A percentile compares a stretch with the other conserved stretches of the same genome.
Evolutionary conservation across 2,113 vertebrate species (phyloP).

Genomic region (Lipophrys pholis): DNA sequence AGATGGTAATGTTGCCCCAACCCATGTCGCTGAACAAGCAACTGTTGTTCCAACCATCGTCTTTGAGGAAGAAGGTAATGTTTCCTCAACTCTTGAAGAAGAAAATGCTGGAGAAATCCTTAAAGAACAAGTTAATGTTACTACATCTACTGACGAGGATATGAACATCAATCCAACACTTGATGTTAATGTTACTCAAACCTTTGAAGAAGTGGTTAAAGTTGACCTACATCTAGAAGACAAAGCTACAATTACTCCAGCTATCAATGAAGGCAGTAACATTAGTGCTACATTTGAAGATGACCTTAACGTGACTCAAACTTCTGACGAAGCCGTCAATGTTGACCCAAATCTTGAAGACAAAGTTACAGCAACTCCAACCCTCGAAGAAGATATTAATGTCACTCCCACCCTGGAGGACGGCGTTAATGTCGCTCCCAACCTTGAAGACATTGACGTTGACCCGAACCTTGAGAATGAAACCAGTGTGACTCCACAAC

Average conservation of each 20-base stretch:
- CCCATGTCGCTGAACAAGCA: neutral
- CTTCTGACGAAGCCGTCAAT: neutral
- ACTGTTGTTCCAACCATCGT: neutral
- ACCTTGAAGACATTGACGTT: neutral
- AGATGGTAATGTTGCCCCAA: neutral
- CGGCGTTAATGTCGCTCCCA: neutral
- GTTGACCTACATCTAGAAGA: neutral
- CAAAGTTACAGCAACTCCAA: neutral
- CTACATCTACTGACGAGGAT: neutral
- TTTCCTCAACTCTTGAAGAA: slow-evolving; percentile 6
- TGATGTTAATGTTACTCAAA: neutral
- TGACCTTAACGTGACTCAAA: neutral
- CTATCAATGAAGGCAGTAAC: neutral
- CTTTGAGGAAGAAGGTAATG: neutral
- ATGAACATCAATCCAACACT: neutral
- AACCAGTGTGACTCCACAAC: neutral
- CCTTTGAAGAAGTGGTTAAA: neutral
- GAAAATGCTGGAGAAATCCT: neutral
- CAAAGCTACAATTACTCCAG: neutral
- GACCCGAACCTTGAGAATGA: neutral
- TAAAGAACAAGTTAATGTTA: neutral
- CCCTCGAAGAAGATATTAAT: neutral
- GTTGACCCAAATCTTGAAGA: neutral
- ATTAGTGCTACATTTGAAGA: neutral
- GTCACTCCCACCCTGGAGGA: neutral